Base-by-base conservation (phyloP, 1,140 invertebrate species). In the Drosophila busckii region DNA sequence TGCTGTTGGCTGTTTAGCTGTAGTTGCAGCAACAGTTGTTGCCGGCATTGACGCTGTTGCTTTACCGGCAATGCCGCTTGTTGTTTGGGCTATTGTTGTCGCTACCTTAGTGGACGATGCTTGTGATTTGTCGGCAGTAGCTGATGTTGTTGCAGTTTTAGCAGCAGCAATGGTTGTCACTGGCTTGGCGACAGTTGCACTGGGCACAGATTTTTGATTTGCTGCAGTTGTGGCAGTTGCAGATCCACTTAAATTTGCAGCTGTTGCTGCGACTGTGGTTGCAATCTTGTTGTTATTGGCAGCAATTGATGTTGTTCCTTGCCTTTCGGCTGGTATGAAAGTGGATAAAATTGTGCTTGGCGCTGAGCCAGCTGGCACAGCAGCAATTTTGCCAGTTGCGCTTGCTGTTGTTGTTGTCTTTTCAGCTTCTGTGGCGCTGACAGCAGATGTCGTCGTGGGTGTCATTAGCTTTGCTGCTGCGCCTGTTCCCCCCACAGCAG, bases 341-440 rank as follows among this genome's bases (percentile, higher is more conserved):
- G 56, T 54, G 12, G 42, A 48, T 10, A 65, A 15, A 13, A 35
- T 25, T 20, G 34, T 4, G 25, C 16, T 61, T 65, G 62, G 56
- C 62, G 48, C 54, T 1, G 37, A 12, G 56, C 62, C 62, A 65
- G 49, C 13, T 65, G 46, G 54, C 29, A 40, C 32, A 22, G 42
- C 38, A 46, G 55, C 28, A 34, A 38, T 28, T 25, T 15, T 35
- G 31, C 22, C 35, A 15, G 26, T 45, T 17, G 44, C 23, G 1
- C 7, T 32, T 17, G 49, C 6, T 32, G 45, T 6, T 46, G 48
- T 5, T 38, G 54, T 26, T 41, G 41, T n/a, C 49, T 32, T 29
- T 23, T 15, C 45, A 8, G 15, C 23, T n/a, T 45, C 45, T 17
- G 8, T 23, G 7, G 26, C 28, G 23, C 29, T 26, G 31, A 9